Evolutionary conservation across 2,888 invertebrate genomes (phyloP).

Genomic region (Euphydryas editha): DNA sequence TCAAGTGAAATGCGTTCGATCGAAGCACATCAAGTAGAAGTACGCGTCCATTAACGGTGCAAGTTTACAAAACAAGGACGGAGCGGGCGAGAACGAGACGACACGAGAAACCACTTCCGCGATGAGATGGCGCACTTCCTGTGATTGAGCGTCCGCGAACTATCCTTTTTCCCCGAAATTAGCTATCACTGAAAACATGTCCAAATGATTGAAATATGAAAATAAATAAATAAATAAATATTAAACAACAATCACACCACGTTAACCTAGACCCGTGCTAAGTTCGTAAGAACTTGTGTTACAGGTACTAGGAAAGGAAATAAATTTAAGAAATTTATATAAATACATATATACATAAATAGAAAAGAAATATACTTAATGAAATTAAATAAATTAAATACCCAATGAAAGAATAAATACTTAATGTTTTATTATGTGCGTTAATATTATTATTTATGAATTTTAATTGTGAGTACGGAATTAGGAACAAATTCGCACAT

Average conservation of each 20-base stretch:
- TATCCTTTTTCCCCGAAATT: constrained; percentile 55
- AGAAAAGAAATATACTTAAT: no score
- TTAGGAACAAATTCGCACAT: no score
- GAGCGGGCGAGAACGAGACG: constrained; percentile 65
- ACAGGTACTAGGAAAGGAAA: no score
- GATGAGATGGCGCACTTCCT: constrained; percentile 84
- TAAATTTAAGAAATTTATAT: no score
- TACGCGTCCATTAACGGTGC: constrained; percentile 68
- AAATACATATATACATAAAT: no score
- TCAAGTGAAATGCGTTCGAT: constrained; percentile 69
- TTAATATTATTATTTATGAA: not conserved
- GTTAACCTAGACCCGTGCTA: no score
- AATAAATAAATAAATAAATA: no score
- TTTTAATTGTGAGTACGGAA: no score
- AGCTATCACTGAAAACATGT: constrained; percentile 53
- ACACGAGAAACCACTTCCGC: constrained; percentile 82
- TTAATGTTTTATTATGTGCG: not conserved
- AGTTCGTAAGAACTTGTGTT: no score
- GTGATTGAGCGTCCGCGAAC: constrained; percentile 75
- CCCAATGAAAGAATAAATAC: no score
- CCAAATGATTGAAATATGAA: constrained; percentile 48
- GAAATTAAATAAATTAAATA: no score
- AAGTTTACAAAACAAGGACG: constrained; percentile 65
- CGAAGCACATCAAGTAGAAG: constrained; percentile 63
- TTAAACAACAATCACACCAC: no score